Evolutionary conservation across 2,888 invertebrate genomes (phyloP).

Genomic region (Alloplasta piceator): DNA sequence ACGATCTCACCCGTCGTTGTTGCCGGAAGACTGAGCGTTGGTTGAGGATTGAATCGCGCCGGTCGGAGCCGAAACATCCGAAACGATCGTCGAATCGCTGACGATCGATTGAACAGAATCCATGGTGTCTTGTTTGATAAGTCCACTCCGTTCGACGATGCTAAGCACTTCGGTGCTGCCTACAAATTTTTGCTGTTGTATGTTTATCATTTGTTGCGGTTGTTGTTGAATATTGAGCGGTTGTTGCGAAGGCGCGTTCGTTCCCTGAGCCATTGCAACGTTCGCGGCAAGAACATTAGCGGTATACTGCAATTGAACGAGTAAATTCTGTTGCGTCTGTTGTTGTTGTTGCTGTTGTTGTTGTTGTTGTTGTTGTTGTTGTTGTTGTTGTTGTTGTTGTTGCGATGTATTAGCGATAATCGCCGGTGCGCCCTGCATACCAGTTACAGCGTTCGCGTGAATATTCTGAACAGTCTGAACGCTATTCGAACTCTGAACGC

Average conservation of each 20-base stretch:
- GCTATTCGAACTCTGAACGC: slow-evolving; percentile 71
- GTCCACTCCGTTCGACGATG: slow-evolving; percentile 68
- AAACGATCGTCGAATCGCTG: slow-evolving; percentile 62
- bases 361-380: slow-evolving; percentile 55
- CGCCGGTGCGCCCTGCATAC: slow-evolving; percentile 46
- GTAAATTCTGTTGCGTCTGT: slow-evolving; percentile 59
- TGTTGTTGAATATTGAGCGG: slow-evolving; percentile 59
- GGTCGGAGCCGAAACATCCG: slow-evolving; percentile 19
- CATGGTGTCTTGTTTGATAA: slow-evolving; percentile 77
- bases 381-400: slow-evolving; percentile 55
- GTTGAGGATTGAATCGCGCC: slow-evolving; percentile 36
- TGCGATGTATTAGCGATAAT: slow-evolving; percentile 29
- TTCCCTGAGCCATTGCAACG: slow-evolving; percentile 37
- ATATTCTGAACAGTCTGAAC: slow-evolving; percentile 74
- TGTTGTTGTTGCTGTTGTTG: too few relatives aligned
- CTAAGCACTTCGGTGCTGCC: slow-evolving; percentile 70
- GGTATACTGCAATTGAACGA: slow-evolving; percentile 66
- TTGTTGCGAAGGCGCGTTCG: slow-evolving; percentile 34
- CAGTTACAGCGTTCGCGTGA: slow-evolving; percentile 58
- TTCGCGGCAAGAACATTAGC: slow-evolving; percentile 47
- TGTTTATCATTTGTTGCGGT: slow-evolving; percentile 51
- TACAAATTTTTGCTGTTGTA: slow-evolving; percentile 70
- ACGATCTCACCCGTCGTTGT: slow-evolving; percentile 62
- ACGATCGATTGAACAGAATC: slow-evolving; percentile 74
- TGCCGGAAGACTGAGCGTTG: slow-evolving; percentile 46